phyloP scores from a whole-genome alignment of 2,888 invertebrate genomes.

The Orchesella flavescens region DNA sequence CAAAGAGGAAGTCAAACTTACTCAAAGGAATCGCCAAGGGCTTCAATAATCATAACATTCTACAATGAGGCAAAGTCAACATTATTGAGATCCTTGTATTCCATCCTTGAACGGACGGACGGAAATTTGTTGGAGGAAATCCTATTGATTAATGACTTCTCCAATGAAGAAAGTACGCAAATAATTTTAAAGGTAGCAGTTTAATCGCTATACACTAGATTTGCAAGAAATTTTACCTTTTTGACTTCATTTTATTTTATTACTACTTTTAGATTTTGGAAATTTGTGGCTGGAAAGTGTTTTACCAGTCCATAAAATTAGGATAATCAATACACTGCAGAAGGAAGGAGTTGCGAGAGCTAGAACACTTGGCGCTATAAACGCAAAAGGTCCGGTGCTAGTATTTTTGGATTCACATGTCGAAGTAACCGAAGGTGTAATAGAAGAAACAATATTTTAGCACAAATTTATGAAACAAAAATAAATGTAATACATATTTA shows the following conservation, averaged over 20 bases:
- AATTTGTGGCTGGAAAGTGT: too few species aligned
- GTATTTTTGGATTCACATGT: constrained; percentile 99
- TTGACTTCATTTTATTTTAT: too few species aligned
- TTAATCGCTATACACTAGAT: constrained; percentile 78
- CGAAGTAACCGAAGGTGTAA: constrained; percentile 90
- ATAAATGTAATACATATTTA: not conserved
- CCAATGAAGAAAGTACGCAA: constrained; percentile 80
- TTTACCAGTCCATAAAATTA: too few species aligned
- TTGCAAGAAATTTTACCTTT: too few species aligned
- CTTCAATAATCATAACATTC: constrained; percentile 92
- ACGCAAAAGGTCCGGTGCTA: constrained; percentile 89
- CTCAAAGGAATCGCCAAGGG: not conserved
- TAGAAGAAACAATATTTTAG: too few species aligned
- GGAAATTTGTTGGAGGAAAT: constrained; percentile 91
- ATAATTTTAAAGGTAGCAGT: too few species aligned
- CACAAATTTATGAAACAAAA: too few species aligned
- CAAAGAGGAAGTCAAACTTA: too few species aligned
- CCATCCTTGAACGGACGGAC: constrained; percentile 94
- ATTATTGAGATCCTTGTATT: constrained; percentile 93
- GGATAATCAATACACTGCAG: constrained; percentile 89
- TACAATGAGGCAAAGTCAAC: constrained; percentile 99
- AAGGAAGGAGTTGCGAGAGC: constrained; percentile 96
- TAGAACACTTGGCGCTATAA: constrained; percentile 88
- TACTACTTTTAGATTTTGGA: too few species aligned
- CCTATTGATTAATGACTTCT: constrained; percentile 96